A percentile compares a stretch with the other conserved stretches of the same genome.
Evolutionary conservation across 35 echinoderm and acorn worm species (phyloP).

Genomic region (Hemicentrotus pulcherrimus): DNA sequence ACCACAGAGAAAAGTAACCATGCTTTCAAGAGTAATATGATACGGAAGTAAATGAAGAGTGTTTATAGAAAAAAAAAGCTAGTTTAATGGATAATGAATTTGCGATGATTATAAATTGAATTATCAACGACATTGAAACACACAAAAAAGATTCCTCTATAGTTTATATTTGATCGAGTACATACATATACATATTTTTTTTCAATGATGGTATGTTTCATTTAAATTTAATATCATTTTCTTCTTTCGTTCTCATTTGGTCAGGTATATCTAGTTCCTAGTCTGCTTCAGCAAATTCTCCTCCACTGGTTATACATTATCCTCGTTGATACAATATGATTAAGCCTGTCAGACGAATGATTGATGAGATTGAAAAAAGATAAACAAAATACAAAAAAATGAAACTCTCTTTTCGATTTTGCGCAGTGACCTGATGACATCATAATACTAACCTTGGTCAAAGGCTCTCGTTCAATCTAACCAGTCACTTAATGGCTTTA

Average conservation of each 20-base stretch:
- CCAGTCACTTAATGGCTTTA: slow-evolving; percentile 42
- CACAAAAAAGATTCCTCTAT: too few relatives aligned
- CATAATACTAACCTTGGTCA: not conserved
- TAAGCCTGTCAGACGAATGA: not conserved
- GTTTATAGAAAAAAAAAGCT: too few relatives aligned
- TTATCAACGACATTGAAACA: too few relatives aligned
- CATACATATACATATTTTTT: too few relatives aligned
- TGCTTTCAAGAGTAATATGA: not conserved
- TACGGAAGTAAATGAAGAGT: not conserved
- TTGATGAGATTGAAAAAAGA: not conserved
- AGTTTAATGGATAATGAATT: too few relatives aligned
- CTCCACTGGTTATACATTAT: not conserved
- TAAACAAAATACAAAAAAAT: not conserved
- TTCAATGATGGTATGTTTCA: too few relatives aligned
- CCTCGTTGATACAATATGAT: not conserved
- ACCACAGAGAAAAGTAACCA: not conserved
- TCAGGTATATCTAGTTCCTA: too few relatives aligned
- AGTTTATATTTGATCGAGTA: too few relatives aligned
- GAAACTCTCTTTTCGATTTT: not conserved
- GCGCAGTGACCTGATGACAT: slow-evolving; percentile 8
- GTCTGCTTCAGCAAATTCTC: not conserved
- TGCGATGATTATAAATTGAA: too few relatives aligned
- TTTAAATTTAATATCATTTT: too few relatives aligned
- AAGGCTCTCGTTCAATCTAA: not conserved
- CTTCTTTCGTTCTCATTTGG: too few relatives aligned